A percentile compares a stretch with the other conserved stretches of the same genome.
These are phyloP conservation scores for Diaphora mendica DNA, from an alignment of 2,888 invertebrate species.

Conservation along the genomic window DNA sequence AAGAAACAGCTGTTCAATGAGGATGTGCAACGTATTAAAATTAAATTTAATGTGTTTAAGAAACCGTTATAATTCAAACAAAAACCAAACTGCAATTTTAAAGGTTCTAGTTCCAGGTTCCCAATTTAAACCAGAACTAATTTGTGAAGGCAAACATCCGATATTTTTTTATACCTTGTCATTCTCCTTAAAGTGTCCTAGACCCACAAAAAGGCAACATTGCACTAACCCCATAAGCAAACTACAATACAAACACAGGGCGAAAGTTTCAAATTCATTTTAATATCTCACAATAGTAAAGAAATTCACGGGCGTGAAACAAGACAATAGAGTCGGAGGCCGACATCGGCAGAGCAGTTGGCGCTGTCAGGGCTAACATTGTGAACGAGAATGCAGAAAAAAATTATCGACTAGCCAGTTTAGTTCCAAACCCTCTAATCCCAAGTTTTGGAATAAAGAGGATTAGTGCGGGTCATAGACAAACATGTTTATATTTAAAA, in stretches of 20 bases:
- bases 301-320: slow-evolving; percentile 75
- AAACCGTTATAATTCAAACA: too few species aligned
- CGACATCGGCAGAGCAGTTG: slow-evolving; percentile 44
- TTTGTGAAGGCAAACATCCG: too few species aligned
- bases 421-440: background rate
- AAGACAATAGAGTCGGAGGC: slow-evolving; percentile 66
- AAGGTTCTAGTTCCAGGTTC: too few species aligned
- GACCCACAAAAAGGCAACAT: slow-evolving; percentile 30
- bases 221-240: slow-evolving; percentile 68
- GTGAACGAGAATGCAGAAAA: slow-evolving; percentile 11
- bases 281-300: slow-evolving; percentile 85
- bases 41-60: too few species aligned
- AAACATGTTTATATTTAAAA: background rate
- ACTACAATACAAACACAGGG: slow-evolving; percentile 75
- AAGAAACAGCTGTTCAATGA: too few species aligned
- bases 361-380: slow-evolving; percentile 34
- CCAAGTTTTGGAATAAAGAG: background rate
- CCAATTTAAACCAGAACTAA: too few species aligned
- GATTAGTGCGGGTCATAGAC: background rate
- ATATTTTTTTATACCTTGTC: background rate
- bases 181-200: background rate
- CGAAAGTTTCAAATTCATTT: slow-evolving; percentile 85
- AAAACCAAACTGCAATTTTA: too few species aligned
- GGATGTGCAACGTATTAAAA: too few species aligned
- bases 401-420: background rate